These are phyloP conservation scores for Anhinga rufa DNA, from an alignment of 2,113 vertebrate species.

Conservation along the genomic window DNA sequence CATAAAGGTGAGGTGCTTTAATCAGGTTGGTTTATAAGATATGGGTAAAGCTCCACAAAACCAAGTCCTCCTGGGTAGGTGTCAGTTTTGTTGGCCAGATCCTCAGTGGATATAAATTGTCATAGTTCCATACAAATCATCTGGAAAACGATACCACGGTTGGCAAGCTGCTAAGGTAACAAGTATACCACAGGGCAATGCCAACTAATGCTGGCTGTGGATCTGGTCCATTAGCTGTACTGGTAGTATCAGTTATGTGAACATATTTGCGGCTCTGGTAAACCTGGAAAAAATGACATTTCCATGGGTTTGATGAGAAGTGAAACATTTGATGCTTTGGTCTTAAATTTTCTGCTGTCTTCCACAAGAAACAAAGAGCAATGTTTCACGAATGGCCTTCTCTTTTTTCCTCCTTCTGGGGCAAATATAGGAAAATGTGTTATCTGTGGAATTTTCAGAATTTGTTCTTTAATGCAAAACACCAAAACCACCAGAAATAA, in stretches of 20 bases:
- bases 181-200: conserved; percentile 30
- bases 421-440: conserved; percentile 48
- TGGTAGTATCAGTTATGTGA: conserved; percentile 47
- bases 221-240: conserved; percentile 4
- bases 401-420: not conserved
- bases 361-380: conserved; percentile 53
- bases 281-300: conserved; percentile 56
- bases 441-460: conserved; percentile 40
- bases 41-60: not conserved
- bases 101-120: conserved; percentile 1
- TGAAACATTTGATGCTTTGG: conserved; percentile 48
- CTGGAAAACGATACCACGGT: not conserved
- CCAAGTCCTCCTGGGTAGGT: not conserved
- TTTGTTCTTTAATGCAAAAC: conserved; percentile 12
- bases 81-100: not conserved
- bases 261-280: conserved; percentile 47
- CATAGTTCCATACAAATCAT: conserved; percentile 18
- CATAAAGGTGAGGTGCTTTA: not conserved
- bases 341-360: conserved; percentile 53
- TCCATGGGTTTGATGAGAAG: conserved; percentile 47
- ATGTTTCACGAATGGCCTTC: not conserved
- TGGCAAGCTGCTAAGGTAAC: conserved; percentile 36
- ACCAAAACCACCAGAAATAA: conserved; percentile 55
- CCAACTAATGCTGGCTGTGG: conserved; percentile 17
- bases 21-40: not conserved